Percentiles rank a stretch among this genome's conserved stretches.
phyloP scores from a whole-genome alignment of 2,888 invertebrate genomes.

The Nycteola revayana region DNA sequence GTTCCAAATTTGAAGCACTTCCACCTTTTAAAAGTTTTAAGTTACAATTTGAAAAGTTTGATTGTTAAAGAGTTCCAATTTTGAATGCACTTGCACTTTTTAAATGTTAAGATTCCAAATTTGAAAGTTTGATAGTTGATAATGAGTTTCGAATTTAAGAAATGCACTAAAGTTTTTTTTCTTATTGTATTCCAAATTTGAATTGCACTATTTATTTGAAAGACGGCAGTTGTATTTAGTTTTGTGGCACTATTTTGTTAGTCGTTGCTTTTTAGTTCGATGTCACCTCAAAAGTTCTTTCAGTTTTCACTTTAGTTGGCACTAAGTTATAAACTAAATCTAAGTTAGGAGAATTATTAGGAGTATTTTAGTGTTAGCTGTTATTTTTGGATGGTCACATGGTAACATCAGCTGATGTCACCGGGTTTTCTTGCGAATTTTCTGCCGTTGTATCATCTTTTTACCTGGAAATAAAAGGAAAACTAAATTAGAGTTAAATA shows the following conservation, averaged over 20 bases:
- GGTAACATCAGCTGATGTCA: constrained; percentile 39
- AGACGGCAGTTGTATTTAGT: constrained; percentile 12
- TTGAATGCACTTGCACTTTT: no score
- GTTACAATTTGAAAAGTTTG: constrained; percentile 2
- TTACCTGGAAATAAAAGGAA: constrained; percentile 52
- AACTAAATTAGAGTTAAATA: no score
- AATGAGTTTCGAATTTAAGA: no score
- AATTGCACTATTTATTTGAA: background rate
- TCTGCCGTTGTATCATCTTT: constrained; percentile 63
- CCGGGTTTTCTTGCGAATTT: constrained; percentile 62
- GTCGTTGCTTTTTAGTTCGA: constrained; percentile 50
- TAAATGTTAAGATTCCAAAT: no score
- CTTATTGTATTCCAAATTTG: no score
- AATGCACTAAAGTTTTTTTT: no score
- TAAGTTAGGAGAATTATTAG: constrained; percentile 34
- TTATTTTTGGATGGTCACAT: constrained; percentile 52
- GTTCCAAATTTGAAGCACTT: background rate
- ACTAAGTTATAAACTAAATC: constrained; percentile 43
- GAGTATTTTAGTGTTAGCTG: constrained; percentile 47
- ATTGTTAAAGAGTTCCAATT: no score
- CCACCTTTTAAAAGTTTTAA: background rate
- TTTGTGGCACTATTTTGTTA: constrained; percentile 38
- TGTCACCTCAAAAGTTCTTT: constrained; percentile 34
- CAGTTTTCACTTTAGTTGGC: constrained; percentile 47
- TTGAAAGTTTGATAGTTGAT: no score